phyloP scores from a whole-genome alignment of 2,113 vertebrate genomes.

The Plectropomus leopardus region DNA sequence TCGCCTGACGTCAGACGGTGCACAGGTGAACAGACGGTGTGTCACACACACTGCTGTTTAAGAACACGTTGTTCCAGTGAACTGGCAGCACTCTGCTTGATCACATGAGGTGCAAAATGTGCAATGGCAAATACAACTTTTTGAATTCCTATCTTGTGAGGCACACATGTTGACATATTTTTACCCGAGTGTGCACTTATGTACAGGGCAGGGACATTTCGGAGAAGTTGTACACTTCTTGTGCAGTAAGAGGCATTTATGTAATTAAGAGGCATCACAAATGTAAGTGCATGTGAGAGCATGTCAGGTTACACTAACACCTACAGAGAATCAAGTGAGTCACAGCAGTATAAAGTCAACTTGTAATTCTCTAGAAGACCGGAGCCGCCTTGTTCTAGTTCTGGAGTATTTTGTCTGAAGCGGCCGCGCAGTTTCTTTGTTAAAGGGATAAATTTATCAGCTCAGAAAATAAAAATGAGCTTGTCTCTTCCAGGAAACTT shows the following conservation, averaged over 20 bases:
- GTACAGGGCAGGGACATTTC: slow-evolving; percentile 8
- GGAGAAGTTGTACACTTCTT: slow-evolving; percentile 4
- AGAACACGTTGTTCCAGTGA: slow-evolving; percentile 19
- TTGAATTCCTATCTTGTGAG: background rate
- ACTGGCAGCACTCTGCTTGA: background rate
- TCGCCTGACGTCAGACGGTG: background rate
- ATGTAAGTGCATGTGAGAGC: slow-evolving; percentile 33
- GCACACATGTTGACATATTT: background rate
- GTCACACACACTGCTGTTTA: background rate
- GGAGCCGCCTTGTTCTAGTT: slow-evolving; percentile 14
- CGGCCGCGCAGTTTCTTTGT: background rate
- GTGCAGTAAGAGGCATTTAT: background rate
- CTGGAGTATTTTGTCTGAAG: slow-evolving; percentile 56
- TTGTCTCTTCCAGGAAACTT: background rate
- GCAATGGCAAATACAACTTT: background rate
- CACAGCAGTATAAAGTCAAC: slow-evolving; percentile 18
- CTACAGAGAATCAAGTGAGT: slow-evolving; percentile 47
- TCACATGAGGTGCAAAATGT: background rate
- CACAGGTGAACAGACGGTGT: background rate
- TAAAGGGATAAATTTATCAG: slow-evolving; percentile 9
- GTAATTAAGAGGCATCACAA: slow-evolving; percentile 19
- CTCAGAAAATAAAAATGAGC: background rate
- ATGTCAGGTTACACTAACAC: slow-evolving; percentile 18
- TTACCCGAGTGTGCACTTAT: background rate
- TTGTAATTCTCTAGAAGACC: slow-evolving; percentile 45